Percentiles rank a stretch among this genome's conserved stretches.
These are phyloP conservation scores for Malacosoma neustria DNA, from an alignment of 2,888 invertebrate species.

Conservation along the genomic window DNA sequence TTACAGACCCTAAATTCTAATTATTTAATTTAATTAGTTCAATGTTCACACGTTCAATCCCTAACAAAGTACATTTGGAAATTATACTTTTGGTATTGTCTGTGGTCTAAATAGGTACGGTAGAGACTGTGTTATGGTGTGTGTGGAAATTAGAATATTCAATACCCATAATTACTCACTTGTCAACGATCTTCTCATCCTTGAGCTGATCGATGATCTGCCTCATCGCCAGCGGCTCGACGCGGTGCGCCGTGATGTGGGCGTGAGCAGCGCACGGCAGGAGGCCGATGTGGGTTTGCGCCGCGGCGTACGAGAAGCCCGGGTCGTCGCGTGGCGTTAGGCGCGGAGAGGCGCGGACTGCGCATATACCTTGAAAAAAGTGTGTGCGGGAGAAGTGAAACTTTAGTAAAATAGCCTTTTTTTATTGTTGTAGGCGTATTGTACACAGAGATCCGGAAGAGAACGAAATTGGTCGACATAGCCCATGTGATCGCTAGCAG, in stretches of 20 bases:
- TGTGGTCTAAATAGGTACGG: no score
- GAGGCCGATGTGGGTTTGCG: constrained; percentile 10
- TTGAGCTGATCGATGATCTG: constrained; percentile 18
- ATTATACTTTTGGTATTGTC: no score
- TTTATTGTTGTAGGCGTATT: no score
- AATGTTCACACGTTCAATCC: no score
- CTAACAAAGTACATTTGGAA: no score
- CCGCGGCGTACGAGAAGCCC: constrained; percentile 73
- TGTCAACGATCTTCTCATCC: constrained; percentile 22
- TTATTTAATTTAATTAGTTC: neutral
- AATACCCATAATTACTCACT: constrained; percentile 21
- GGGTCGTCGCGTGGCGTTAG: constrained; percentile 78
- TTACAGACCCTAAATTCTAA: neutral
- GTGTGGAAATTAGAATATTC: neutral
- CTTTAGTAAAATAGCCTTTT: no score
- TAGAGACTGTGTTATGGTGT: no score
- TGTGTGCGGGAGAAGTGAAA: no score
- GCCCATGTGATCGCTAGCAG: no score
- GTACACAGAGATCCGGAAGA: no score
- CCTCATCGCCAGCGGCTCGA: constrained; percentile 27
- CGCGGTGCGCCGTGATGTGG: constrained; percentile 40
- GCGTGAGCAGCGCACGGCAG: constrained; percentile 38
- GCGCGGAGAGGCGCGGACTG: constrained; percentile 74
- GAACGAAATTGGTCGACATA: no score
- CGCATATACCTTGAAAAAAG: constrained; percentile 72